These are phyloP conservation scores for Agrenia bidenticulata DNA, from an alignment of 2,888 invertebrate genomes.

Conservation along the genomic window DNA sequence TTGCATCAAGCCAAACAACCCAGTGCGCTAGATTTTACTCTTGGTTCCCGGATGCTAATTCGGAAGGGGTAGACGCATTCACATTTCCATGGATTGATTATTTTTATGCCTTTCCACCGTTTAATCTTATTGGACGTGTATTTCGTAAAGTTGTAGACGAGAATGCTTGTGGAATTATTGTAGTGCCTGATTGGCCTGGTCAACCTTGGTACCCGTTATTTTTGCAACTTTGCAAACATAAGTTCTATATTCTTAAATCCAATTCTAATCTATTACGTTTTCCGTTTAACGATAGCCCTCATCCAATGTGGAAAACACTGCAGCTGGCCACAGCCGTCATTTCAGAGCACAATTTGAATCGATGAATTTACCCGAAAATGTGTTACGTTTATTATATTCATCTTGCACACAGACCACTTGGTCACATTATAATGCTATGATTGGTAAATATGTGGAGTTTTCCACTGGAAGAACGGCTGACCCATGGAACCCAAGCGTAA, in stretches of 20 bases:
- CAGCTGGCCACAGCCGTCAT: conserved; percentile 28
- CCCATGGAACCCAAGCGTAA: neutral
- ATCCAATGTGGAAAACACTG: conserved; percentile 20
- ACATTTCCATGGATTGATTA: conserved; percentile 13
- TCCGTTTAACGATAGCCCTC: conserved; percentile 23
- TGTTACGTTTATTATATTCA: conserved; percentile 6
- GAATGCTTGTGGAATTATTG: conserved; percentile 30
- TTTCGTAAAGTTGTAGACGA: conserved; percentile 32
- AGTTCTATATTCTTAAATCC: conserved; percentile 21
- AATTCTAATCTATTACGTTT: conserved; percentile 23
- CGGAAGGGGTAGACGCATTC: conserved; percentile 26
- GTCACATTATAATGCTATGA: conserved; percentile 18
- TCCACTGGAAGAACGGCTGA: neutral
- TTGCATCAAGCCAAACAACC: conserved; percentile 13
- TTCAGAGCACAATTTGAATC: neutral
- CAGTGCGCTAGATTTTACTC: conserved; percentile 20
- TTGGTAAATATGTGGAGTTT: conserved; percentile 19
- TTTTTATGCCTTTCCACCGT: conserved; percentile 25
- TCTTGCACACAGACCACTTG: conserved; percentile 19
- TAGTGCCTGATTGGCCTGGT: conserved; percentile 34
- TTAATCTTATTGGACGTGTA: conserved; percentile 23
- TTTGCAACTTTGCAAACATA: conserved; percentile 1
- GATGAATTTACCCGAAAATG: neutral
- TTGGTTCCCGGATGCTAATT: conserved; percentile 17
- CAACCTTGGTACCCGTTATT: conserved; percentile 41